Percentiles rank a stretch among this genome's conserved stretches.
These are phyloP conservation scores for Microctonus aethiopoides DNA, from an alignment of 2,888 invertebrate species.

Conservation along the genomic window DNA sequence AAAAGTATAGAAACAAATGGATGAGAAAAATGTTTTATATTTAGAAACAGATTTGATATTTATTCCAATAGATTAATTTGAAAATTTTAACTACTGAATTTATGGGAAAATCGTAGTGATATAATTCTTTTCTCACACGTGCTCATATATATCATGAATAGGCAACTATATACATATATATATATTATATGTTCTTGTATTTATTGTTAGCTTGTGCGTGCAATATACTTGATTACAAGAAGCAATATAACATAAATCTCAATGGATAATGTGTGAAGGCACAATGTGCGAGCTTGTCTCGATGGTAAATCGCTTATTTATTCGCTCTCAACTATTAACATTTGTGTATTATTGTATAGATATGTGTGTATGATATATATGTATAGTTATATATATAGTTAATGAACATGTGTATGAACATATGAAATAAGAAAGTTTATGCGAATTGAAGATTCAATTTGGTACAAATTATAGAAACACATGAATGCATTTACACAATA, in stretches of 20 bases:
- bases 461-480: neutral
- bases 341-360: neutral
- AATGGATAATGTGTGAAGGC: slow-evolving; percentile 44
- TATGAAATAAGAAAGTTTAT: neutral
- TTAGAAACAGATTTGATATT: too few relatives aligned
- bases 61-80: too few relatives aligned
- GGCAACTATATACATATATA: too few relatives aligned
- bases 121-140: slow-evolving; percentile 14
- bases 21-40: too few relatives aligned
- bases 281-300: slow-evolving; percentile 44
- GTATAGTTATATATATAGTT: slow-evolving; percentile 24
- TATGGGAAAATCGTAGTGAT: too few relatives aligned
- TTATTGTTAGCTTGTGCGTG: slow-evolving; percentile 14
- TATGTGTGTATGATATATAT: too few relatives aligned
- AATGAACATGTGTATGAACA: neutral
- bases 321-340: slow-evolving; percentile 37
- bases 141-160: too few relatives aligned
- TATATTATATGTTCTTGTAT: neutral
- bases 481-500: neutral
- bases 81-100: too few relatives aligned
- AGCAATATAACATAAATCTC: slow-evolving; percentile 51
- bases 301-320: slow-evolving; percentile 36
- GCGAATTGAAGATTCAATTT: neutral
- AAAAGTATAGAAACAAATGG: too few relatives aligned
- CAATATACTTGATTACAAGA: slow-evolving; percentile 50